Evolutionary conservation across 2,113 vertebrate species (phyloP), one percentile per base, ranked within the genome.

Genomic region (Hassar affinis): DNA sequence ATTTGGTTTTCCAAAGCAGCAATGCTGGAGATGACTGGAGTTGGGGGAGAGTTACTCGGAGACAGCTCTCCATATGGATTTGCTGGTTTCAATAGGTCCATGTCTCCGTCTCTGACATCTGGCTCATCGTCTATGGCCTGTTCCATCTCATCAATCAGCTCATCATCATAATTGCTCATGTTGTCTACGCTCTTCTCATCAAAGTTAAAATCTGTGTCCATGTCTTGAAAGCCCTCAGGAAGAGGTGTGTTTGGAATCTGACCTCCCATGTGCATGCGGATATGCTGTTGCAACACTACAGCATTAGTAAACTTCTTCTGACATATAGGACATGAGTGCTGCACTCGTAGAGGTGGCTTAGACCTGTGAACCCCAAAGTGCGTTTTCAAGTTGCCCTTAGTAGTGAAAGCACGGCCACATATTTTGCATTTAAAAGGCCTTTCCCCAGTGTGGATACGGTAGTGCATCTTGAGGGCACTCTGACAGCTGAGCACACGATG

Each of bases 261-360:
- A 0, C 98, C 98, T 0, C 98, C 98, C 98, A 98, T 99, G 89
- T 99, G 98, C 98, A 99, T 99, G 78, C 98, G 98, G 87, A 99
- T 98, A 88, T 99, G 98, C 92, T 99, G 98, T 90, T 99, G 98
- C 79, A 99, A 93, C 79, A 99, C 98, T 72, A 99, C 97, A 0
- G 98, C 98, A 0, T 99, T 99, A 45, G 98, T 99, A 94, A 99
- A 99, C 95, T 99, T 99, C 93, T 99, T 99, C 93, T 99, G 98
- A 93, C 98, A 99, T 90, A 99, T 99, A 79, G 98, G 98, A 90
- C 98, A 99, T 0, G 98, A 99, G 90, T 99, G 98, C 89, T 99
- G 98, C 83, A 99, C 98, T 52, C 98, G 93, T 76, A 99, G 95
- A 30, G 98, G 98, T 4, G 98, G 98, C 93, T 99, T 99, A 54